Evolutionary conservation across 2,113 vertebrate species (phyloP), one percentile per base, ranked within the genome.

Genomic region (Scomber scombrus): DNA sequence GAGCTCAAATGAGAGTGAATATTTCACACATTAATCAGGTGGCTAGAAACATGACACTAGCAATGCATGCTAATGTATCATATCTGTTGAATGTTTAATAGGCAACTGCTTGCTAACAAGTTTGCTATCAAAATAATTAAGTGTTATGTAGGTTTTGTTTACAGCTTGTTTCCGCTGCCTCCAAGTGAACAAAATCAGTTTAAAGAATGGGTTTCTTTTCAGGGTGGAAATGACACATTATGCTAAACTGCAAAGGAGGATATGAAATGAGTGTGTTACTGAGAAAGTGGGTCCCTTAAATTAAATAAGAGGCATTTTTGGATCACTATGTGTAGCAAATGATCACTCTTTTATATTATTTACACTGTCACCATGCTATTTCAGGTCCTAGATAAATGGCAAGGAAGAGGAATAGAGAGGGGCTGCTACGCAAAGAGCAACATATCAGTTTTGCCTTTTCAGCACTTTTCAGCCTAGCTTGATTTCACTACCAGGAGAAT

Each of bases 401-500:
- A 31, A 26, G 23, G 13, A 55, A 21, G 19, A 52, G 47, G 18
- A 26, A 56, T 54, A 40, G 56, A 23, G 15, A 62, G 10, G 15
- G 2, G 19, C 51, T 21, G 14, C 47, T 40, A 10, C 4, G 49
- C 18, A 74, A 18, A n/a, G 34, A 40, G 34, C 11, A 15, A 6
- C 13, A 18, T 2, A 65, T 29, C 26, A 51, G 2, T 29, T 0
- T 15, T 0, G 11, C 29, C 16, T 50, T 85, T 82, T 87, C 40
- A 81, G 1, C 16, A 71, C 46, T 43, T 2, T 43, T 80, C 40
- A 57, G 29, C 47, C 12, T 45, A 65, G 34, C 57, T 67, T 26
- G 29, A 70, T 29, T 46, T 81, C 23, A 73, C 21, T n/a, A 43
- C 47, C 63, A 34, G 21, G 19, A 74, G 12, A 82, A 50, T 51